Percentiles rank a stretch among this genome's conserved stretches.
Evolutionary conservation across 1,140 invertebrate species (phyloP).

Genomic region (Meloidogyne floridensis): DNA sequence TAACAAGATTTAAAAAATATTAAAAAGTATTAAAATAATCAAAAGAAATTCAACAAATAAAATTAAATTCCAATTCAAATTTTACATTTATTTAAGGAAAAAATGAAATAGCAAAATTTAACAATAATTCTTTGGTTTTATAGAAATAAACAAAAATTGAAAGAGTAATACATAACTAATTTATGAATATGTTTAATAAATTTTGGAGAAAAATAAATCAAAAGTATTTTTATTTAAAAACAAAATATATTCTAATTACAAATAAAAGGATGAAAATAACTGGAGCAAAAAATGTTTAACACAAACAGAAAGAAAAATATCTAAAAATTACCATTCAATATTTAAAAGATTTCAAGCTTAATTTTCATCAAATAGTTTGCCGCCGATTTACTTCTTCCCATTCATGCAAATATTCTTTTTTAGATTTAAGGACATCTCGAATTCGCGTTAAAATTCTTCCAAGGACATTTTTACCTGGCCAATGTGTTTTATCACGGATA

Average conservation of each 20-base stretch:
- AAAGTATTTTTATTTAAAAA: background rate
- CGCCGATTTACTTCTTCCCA: slow-evolving; percentile 11
- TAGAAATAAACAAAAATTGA: too few relatives aligned
- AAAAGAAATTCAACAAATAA: background rate
- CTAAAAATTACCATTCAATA: background rate
- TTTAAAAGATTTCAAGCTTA: background rate
- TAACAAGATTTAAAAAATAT: background rate
- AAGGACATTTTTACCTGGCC: slow-evolving; percentile 34
- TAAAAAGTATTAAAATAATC: background rate
- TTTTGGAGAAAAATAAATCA: background rate
- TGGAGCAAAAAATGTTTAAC: background rate
- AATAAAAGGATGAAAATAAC: background rate
- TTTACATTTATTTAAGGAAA: background rate
- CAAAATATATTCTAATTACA: background rate
- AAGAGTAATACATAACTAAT: too few relatives aligned
- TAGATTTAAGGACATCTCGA: slow-evolving; percentile 28
- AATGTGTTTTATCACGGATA: slow-evolving; percentile 24
- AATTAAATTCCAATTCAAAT: background rate
- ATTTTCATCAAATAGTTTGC: slow-evolving; percentile 1
- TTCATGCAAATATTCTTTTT: slow-evolving; percentile 26
- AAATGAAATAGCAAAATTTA: too few relatives aligned
- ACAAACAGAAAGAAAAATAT: background rate
- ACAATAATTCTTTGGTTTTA: too few relatives aligned
- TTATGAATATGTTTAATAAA: background rate
- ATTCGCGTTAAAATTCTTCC: slow-evolving; percentile 33